phyloP scores from a whole-genome alignment of 2,888 invertebrate genomes.

The Corythucha ciliata region DNA sequence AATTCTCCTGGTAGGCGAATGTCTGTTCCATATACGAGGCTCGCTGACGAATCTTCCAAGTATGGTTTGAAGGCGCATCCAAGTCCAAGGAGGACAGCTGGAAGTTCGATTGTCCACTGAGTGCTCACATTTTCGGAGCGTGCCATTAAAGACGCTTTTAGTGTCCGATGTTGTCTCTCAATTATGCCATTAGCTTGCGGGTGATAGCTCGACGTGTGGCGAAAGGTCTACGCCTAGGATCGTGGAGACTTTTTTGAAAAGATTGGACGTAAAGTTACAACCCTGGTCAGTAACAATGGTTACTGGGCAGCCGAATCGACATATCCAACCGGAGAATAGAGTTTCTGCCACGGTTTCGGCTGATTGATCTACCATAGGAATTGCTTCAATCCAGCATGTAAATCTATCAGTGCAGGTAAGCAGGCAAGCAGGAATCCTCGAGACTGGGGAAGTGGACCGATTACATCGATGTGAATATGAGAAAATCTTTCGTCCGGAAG shows the following conservation, averaged over 20 bases:
- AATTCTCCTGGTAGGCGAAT: slow-evolving; percentile 38
- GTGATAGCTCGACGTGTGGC: slow-evolving; percentile 12
- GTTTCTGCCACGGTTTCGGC: slow-evolving; percentile 4
- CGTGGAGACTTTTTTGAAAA: slow-evolving; percentile 1
- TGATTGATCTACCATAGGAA: slow-evolving; percentile 10
- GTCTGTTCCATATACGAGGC: slow-evolving; percentile 38
- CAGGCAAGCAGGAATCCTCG: slow-evolving; percentile 2
- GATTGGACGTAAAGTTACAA: slow-evolving; percentile 6
- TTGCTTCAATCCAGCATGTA: slow-evolving; percentile 17
- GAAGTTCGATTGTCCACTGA: slow-evolving; percentile 3
- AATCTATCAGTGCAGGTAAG: slow-evolving; percentile 4
- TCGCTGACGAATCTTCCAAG: slow-evolving; percentile 34
- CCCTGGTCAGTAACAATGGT: slow-evolving; percentile 15
- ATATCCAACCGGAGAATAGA: slow-evolving; percentile 13
- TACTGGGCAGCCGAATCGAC: slow-evolving; percentile 16
- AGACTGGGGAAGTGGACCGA: slow-evolving; percentile 9
- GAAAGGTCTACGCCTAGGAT: slow-evolving; percentile 6
- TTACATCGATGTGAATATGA: slow-evolving; percentile 5
- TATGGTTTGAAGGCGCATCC: slow-evolving; percentile 7
- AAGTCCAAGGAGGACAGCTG: slow-evolving; percentile 15
- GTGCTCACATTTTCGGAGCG: neutral
- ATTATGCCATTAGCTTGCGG: slow-evolving; percentile 12
- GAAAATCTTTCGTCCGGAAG: slow-evolving; percentile 8
- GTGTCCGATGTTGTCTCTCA: slow-evolving; percentile 9
- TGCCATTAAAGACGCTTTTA: slow-evolving; percentile 15